These are phyloP conservation scores for Corythornis cristatus DNA, from an alignment of 2,113 vertebrate species.

Conservation along the genomic window DNA sequence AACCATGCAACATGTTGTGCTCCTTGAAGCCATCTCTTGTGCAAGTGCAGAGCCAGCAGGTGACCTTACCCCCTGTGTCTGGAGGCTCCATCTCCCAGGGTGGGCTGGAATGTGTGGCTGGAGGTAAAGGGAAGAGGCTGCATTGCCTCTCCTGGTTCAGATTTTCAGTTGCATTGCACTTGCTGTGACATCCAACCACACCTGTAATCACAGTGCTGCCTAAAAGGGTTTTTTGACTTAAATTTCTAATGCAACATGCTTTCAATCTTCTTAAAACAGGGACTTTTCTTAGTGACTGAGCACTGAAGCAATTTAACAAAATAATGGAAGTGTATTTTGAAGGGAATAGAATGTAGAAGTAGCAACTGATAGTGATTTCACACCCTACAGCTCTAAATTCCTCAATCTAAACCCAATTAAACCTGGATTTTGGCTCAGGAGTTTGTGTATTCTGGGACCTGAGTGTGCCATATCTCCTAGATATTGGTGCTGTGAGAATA, in stretches of 20 bases:
- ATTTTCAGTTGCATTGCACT: background rate
- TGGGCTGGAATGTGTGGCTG: background rate
- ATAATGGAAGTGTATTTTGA: background rate
- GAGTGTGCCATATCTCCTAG: background rate
- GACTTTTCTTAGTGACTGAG: background rate
- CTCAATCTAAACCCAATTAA: background rate
- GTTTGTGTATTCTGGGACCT: background rate
- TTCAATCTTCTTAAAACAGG: background rate
- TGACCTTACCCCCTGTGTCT: background rate
- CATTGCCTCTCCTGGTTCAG: background rate
- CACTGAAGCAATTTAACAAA: background rate
- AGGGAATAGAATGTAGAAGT: background rate
- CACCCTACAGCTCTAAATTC: background rate
- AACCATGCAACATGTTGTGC: fast-evolving
- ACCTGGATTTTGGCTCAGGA: background rate
- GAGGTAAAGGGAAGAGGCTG: background rate
- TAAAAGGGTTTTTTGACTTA: background rate
- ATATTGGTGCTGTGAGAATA: background rate
- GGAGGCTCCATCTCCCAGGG: background rate
- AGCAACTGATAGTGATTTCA: background rate
- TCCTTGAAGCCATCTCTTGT: background rate
- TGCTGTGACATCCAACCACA: background rate
- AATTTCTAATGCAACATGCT: background rate
- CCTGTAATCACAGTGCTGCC: background rate
- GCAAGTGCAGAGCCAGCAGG: background rate